Evolutionary conservation across 2,113 vertebrate species (phyloP).

Genomic region (Ivindomyrus marchei): DNA sequence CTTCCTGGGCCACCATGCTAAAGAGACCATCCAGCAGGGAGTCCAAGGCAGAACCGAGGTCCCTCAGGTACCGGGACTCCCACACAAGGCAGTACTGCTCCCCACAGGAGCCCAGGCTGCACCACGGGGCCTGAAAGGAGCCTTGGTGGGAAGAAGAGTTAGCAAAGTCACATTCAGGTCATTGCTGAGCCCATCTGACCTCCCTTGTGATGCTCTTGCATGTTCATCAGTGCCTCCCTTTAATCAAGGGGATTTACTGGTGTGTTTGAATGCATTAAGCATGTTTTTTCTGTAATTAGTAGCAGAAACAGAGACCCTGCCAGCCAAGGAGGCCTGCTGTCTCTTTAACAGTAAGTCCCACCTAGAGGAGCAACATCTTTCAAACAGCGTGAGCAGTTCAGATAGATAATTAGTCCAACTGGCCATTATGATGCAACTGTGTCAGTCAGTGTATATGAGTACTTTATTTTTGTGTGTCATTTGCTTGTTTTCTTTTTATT

Average conservation of each 20-base stretch:
- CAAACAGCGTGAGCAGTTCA: neutral
- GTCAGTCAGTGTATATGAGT: neutral
- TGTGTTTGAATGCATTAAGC: neutral
- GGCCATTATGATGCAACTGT: neutral
- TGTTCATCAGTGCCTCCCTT: neutral
- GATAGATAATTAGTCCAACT: neutral
- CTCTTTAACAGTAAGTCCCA: neutral
- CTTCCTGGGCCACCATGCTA: slow-evolving; percentile 90
- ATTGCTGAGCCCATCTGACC: neutral
- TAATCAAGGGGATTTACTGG: neutral
- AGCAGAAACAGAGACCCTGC: neutral
- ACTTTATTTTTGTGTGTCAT: neutral
- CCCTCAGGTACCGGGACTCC: slow-evolving; percentile 89
- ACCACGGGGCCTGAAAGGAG: slow-evolving; percentile 82
- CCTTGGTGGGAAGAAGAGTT: slow-evolving; percentile 32
- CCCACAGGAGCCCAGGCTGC: slow-evolving; percentile 65
- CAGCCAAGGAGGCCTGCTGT: neutral
- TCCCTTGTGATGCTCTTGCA: neutral
- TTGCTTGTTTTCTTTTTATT: neutral
- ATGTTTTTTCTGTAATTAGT: neutral
- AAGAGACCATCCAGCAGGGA: slow-evolving; percentile 82
- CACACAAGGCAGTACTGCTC: slow-evolving; percentile 95
- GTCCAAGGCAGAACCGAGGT: slow-evolving; percentile 77
- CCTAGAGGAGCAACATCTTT: neutral
- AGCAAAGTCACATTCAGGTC: neutral